Conservation (phyloP, 2,113 vertebrate species). For the Martes martes region DNA sequence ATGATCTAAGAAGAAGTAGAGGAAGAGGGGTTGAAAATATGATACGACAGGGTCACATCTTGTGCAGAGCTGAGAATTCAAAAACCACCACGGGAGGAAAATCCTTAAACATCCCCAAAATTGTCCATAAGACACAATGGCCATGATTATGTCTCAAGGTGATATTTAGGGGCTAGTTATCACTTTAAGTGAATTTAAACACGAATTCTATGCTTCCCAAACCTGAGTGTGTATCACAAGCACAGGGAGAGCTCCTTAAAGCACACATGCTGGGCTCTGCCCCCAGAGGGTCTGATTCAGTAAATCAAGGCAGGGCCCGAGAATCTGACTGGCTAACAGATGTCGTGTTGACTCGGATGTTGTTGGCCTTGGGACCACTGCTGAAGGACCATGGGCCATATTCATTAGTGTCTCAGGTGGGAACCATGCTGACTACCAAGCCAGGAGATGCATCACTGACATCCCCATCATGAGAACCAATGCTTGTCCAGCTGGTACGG, state of each 20-base stretch:
- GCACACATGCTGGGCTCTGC: no score
- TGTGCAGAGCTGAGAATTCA: rapidly evolving
- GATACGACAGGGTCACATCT: background rate
- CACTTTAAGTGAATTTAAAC: background rate
- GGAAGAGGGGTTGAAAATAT: background rate
- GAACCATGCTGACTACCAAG: background rate
- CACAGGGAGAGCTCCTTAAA: background rate
- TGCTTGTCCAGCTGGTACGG: rapidly evolving
- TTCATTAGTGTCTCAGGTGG: background rate
- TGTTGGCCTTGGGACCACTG: background rate
- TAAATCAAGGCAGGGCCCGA: rapidly evolving
- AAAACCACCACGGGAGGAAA: background rate
- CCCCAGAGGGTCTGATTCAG: background rate
- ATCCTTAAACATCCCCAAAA: background rate
- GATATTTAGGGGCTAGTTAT: background rate
- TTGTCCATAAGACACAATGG: background rate
- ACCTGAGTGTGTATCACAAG: no score
- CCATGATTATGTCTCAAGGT: background rate
- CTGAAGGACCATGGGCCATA: background rate
- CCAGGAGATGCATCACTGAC: no score
- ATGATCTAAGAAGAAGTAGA: background rate
- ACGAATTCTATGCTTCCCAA: background rate
- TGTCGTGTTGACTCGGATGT: background rate
- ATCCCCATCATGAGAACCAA: no score
- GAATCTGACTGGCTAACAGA: background rate